Percentiles rank a stretch among this genome's conserved stretches.
These are phyloP conservation scores for Megalops atlanticus DNA, from an alignment of 2,113 vertebrate genomes.

Conservation along the genomic window DNA sequence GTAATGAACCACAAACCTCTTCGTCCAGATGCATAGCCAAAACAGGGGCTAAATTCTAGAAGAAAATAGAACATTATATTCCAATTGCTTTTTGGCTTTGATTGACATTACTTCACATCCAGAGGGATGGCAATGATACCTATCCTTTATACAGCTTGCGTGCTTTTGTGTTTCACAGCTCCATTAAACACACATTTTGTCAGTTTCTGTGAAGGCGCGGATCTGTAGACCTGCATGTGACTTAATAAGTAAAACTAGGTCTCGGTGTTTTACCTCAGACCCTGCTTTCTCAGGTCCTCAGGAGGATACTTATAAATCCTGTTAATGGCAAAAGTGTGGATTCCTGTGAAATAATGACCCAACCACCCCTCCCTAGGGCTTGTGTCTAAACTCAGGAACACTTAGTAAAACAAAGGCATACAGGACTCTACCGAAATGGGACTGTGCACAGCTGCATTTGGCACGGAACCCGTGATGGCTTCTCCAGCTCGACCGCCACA, in stretches of 20 bases:
- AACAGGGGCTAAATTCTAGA: background rate
- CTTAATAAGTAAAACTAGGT: background rate
- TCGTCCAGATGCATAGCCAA: background rate
- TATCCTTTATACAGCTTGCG: background rate
- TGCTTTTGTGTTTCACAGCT: background rate
- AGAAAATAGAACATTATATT: background rate
- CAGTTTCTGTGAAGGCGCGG: background rate
- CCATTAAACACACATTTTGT: background rate
- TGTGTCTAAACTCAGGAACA: constrained; percentile 18
- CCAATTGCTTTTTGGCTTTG: constrained; percentile 3
- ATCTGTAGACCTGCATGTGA: background rate
- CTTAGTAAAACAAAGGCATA: constrained; percentile 27
- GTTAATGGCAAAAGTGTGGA: constrained; percentile 24
- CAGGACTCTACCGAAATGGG: background rate
- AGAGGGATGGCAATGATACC: background rate
- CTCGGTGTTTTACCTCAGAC: background rate
- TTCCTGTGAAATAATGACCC: constrained; percentile 21
- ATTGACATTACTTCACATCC: background rate
- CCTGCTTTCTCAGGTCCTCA: background rate
- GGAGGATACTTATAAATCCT: constrained; percentile 17
- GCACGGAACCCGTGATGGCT: background rate
- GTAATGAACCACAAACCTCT: background rate
- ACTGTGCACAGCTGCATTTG: constrained; percentile 21
- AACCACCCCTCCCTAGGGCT: background rate
- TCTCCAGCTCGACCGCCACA: background rate